Evolutionary conservation across 2,888 invertebrate species (phyloP).

Genomic region (Acronicta aceris): DNA sequence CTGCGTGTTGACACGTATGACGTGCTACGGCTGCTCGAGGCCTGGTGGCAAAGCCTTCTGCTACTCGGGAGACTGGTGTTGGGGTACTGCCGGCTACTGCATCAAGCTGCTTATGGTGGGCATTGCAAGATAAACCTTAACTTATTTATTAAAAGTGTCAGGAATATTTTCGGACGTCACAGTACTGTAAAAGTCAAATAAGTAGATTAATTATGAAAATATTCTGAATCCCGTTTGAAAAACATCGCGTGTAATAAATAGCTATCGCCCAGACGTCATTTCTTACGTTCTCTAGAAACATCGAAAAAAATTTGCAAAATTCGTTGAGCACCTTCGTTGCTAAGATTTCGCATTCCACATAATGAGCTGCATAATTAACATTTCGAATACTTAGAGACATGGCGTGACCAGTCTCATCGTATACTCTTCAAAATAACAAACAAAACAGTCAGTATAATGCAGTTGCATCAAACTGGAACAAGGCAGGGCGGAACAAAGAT

Average conservation of each 20-base stretch:
- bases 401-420: slow-evolving; percentile 5
- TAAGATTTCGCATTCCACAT: slow-evolving; percentile 7
- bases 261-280: too few relatives aligned
- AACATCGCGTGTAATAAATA: too few relatives aligned
- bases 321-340: too few relatives aligned
- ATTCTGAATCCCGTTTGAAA: too few relatives aligned
- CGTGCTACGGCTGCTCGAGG: slow-evolving; percentile 83
- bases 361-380: slow-evolving; percentile 14
- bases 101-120: slow-evolving; percentile 71
- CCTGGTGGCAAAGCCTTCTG: slow-evolving; percentile 87
- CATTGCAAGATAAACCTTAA: not conserved
- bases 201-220: too few relatives aligned
- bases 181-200: too few relatives aligned
- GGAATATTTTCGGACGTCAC: too few relatives aligned
- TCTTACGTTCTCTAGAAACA: too few relatives aligned
- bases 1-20: slow-evolving; percentile 82
- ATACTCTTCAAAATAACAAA: slow-evolving; percentile 7
- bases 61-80: slow-evolving; percentile 83
- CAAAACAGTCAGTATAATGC: slow-evolving; percentile 6
- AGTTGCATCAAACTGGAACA: slow-evolving; percentile 21
- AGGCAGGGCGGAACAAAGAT: not conserved
- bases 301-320: too few relatives aligned
- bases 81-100: slow-evolving; percentile 76
- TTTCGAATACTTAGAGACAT: not conserved
- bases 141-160: not conserved